Base-by-base conservation (phyloP, 2,113 vertebrate species). In the Lates calcarifer region DNA sequence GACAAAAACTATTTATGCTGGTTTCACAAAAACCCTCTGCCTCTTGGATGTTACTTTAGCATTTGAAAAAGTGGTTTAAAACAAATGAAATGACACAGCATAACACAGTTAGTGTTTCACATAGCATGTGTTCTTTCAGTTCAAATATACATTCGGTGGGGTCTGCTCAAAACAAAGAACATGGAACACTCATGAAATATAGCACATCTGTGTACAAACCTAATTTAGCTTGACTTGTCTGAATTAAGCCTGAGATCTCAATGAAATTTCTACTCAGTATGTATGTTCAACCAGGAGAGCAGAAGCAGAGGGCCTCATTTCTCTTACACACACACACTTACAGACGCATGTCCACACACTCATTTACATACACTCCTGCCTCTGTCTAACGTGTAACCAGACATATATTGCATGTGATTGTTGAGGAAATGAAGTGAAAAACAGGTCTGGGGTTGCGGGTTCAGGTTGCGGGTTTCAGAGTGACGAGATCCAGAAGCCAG, bases 401-500 rank as follows among this genome's bases (percentile, higher is more conserved):
- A 92, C 88, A 83, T 89, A 85, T 90, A 93, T 92, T 89, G 88
- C 82, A 87, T 92, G 89, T 94, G 90, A 92, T 92, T 92, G 87
- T 89, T 81, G 86, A 84, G 86, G 90, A 93, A 90, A 87, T 81
- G 71, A 89, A 91, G 93, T 90, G 90, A 90, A 92, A 91, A 93
- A 87, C 89, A 92, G 91, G 90, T 90, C 83, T 51, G 81, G 79
- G 89, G 82, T 89, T 90, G 85, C 73, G 66, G 91, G 89, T 92
- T 94, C 89, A 91, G 85, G 86, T 92, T 93, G 89, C 66, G 78
- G 85, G 83, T 91, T 93, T 85, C 73, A 61, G 83, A 90, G 87
- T 94, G 93, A 95, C 90, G 81, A 92, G 93, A 93, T 93, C 93
- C 94, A 95, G 94, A 94, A 94, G 92, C 92, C 89, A 64, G 76